A percentile compares a stretch with the other conserved stretches of the same genome.
Evolutionary conservation across 2,797 vertebrate genomes (phyloP).

Genomic region (Notolepis coatsorum): DNA sequence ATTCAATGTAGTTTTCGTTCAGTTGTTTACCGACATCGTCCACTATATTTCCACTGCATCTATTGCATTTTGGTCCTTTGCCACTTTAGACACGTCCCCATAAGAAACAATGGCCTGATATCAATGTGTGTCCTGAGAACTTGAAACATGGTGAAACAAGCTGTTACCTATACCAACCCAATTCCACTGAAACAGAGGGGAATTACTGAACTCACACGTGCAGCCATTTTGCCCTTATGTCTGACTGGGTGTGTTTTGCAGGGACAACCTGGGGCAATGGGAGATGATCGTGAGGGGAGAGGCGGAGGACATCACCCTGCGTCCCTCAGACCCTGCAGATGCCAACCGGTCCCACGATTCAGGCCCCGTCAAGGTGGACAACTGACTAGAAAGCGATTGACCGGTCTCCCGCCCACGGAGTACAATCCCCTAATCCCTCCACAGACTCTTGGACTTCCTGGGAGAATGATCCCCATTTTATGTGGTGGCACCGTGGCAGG

Average conservation of each 20-base stretch:
- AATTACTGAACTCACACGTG: too few relatives aligned
- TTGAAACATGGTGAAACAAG: too few relatives aligned
- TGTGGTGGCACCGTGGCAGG: slow-evolving; percentile 45
- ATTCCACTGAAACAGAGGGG: too few relatives aligned
- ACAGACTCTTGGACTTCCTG: slow-evolving; percentile 58
- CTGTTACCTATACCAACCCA: too few relatives aligned
- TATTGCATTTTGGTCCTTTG: too few relatives aligned
- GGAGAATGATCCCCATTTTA: slow-evolving; percentile 55
- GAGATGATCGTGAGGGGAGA: slow-evolving; percentile 93
- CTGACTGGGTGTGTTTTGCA: slow-evolving; percentile 65
- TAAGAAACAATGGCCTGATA: too few relatives aligned
- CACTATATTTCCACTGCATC: too few relatives aligned
- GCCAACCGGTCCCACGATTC: slow-evolving; percentile 75
- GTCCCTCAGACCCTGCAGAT: slow-evolving; percentile 71
- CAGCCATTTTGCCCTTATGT: slow-evolving; percentile 14
- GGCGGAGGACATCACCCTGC: slow-evolving; percentile 67
- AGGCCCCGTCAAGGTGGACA: slow-evolving; percentile 89
- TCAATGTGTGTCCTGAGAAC: too few relatives aligned
- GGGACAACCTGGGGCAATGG: slow-evolving; percentile 96
- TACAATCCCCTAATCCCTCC: slow-evolving; percentile 61
- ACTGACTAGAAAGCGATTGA: slow-evolving; percentile 79
- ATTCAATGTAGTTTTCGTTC: too few relatives aligned
- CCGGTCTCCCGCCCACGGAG: slow-evolving; percentile 54
- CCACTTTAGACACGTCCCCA: too few relatives aligned
- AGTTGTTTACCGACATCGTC: too few relatives aligned